These are phyloP conservation scores for Zosterops pallidus DNA, from an alignment of 2,113 vertebrate species.

Conservation along the genomic window DNA sequence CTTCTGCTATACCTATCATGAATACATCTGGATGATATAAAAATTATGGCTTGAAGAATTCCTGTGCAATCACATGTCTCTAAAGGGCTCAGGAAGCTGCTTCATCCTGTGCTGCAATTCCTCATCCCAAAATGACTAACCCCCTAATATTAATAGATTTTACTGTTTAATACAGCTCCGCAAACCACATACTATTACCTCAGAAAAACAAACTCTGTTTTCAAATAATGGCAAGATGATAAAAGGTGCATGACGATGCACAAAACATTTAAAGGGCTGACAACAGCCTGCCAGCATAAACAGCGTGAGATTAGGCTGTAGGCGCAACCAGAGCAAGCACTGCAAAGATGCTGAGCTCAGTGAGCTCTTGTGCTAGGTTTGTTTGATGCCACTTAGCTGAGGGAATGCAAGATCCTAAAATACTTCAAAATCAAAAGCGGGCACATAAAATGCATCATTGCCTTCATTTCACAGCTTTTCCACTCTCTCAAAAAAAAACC, in stretches of 20 bases:
- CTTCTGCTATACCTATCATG: background rate
- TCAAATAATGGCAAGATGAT: slow-evolving; percentile 15
- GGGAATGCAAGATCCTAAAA: background rate
- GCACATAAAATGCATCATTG: background rate
- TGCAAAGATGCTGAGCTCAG: background rate
- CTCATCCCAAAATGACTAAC: slow-evolving; percentile 4
- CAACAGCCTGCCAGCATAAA: background rate
- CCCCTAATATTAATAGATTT: slow-evolving; percentile 8
- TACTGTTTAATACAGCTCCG: slow-evolving; percentile 25
- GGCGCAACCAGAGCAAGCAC: background rate
- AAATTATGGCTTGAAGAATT: slow-evolving; percentile 3
- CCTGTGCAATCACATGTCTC: background rate
- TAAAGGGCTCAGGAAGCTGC: background rate
- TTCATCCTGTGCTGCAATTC: background rate
- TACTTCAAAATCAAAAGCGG: background rate
- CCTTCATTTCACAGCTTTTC: background rate
- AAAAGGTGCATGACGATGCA: background rate
- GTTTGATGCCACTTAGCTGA: background rate
- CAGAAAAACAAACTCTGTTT: slow-evolving; percentile 1
- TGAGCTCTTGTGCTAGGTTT: background rate
- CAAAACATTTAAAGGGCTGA: background rate
- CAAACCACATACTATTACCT: background rate
- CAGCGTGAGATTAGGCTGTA: background rate
- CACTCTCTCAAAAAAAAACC: rapidly evolving
- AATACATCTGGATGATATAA: slow-evolving; percentile 2